Evolutionary conservation across 1,140 invertebrate species (phyloP).

Genomic region (Whitmania pigra): DNA sequence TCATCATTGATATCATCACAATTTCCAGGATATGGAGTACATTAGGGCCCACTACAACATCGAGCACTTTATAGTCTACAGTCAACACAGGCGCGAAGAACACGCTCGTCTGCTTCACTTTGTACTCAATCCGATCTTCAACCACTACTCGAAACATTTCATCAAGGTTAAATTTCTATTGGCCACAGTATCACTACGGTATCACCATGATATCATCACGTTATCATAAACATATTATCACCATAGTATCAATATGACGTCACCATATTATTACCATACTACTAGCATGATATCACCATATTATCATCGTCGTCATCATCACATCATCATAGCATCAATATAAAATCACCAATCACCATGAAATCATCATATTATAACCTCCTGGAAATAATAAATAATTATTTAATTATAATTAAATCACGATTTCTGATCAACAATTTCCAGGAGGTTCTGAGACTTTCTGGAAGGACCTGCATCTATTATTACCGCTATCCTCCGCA

Average conservation of each 20-base stretch:
- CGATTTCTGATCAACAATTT: background rate
- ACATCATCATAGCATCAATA: background rate
- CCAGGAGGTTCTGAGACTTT: slow-evolving; percentile 38
- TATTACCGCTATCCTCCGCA: slow-evolving; percentile 39
- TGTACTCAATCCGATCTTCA: slow-evolving; percentile 49
- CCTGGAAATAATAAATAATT: background rate
- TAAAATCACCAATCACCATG: no score
- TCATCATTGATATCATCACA: no score
- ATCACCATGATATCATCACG: background rate
- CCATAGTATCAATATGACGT: background rate
- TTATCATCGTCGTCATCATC: background rate
- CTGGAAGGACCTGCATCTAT: slow-evolving; percentile 40
- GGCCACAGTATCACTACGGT: background rate
- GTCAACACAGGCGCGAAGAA: slow-evolving; percentile 41
- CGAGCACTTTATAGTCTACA: slow-evolving; percentile 46
- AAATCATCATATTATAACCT: background rate
- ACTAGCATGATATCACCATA: background rate
- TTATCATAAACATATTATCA: background rate
- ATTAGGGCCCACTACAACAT: slow-evolving; percentile 47
- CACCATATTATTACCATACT: background rate
- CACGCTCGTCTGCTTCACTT: slow-evolving; percentile 47
- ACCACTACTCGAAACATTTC: slow-evolving; percentile 47
- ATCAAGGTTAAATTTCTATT: slow-evolving; percentile 38
- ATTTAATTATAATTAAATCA: no score
- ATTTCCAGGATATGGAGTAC: slow-evolving; percentile 39